Evolutionary conservation across 2,888 invertebrate genomes (phyloP), one percentile per base, ranked within the genome.

Genomic region (Plusia festucae): DNA sequence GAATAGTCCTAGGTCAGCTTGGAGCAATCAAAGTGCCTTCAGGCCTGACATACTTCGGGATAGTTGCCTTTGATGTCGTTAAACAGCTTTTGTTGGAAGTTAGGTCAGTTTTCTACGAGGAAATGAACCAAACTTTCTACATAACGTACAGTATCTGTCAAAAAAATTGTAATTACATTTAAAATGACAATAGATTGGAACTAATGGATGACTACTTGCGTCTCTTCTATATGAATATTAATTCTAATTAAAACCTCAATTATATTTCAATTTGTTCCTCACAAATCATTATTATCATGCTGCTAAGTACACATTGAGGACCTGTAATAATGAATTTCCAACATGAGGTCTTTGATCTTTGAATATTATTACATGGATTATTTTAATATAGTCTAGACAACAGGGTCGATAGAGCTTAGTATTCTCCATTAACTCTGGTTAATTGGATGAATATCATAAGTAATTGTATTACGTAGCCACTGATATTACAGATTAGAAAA

Each of bases 1-100:
- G 22, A 68, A 68, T 78, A 63, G 68, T 69, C 66, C 49, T 74
- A 76, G 69, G 76, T 78, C 76, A 78, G 60, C 58, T 64, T 60
- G 55, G 15, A 53, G 53, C 53, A 61, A 63, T 78, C 65, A 60
- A 67, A 68, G 22, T 63, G 46, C 55, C 27, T 60, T 68, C 44
- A 53, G 49, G 60, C 15, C 59, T 65, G 53, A 64, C 51, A 74
- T 60, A 66, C 61, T 76, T 76, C 54, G 8, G 46, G 44, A 55
- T 57, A 61, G 52, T 67, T 64, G 61, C 61, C 60, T 65, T 65
- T 61, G 74, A 61, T 65, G 65, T 53, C 54, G 32, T 40, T 18
- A 44, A 56, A 67, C 60, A 63, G 58, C 56, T 65, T 73, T 72
- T 60, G 75, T 70, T 46, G 22, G 56, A 73, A 66, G 46, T 73